A percentile compares a stretch with the other conserved stretches of the same genome.
These are phyloP conservation scores for Koerneria pararmatus DNA, from an alignment of 2,888 invertebrate genomes.

Conservation along the genomic window DNA sequence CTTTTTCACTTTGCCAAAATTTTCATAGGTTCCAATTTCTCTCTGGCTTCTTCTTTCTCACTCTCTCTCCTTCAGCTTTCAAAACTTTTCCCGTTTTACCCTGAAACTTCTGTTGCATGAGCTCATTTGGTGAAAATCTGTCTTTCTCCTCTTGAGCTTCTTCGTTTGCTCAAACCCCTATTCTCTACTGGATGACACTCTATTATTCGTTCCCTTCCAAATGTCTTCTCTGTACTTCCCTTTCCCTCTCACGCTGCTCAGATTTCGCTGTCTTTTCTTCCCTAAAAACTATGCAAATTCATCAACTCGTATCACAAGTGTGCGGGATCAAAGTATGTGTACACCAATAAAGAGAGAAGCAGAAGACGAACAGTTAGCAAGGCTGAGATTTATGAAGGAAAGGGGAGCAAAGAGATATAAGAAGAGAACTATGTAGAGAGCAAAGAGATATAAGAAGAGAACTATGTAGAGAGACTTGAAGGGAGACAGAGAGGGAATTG, in stretches of 20 bases:
- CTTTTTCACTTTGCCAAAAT: neutral
- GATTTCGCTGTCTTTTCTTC: slow-evolving; percentile 6
- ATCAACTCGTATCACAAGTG: no score
- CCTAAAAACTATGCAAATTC: neutral
- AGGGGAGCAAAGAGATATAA: no score
- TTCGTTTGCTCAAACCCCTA: neutral
- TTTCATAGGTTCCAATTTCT: neutral
- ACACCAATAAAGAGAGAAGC: no score
- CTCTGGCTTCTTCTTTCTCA: neutral
- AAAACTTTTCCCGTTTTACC: neutral
- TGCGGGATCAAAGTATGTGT: no score
- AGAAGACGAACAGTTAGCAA: no score
- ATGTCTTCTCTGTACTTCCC: neutral
- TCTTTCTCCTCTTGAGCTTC: neutral
- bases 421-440: no score
- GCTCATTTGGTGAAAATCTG: neutral
- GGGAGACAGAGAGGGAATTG: no score
- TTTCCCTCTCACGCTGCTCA: neutral
- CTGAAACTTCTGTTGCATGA: neutral
- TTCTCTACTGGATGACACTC: no score
- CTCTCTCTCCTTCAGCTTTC: slow-evolving; percentile 1
- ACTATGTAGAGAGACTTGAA: no score
- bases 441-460: no score
- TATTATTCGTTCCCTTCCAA: no score
- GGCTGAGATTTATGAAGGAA: no score